Evolutionary conservation across 2,888 invertebrate genomes (phyloP).

Genomic region (Tachina lurida): DNA sequence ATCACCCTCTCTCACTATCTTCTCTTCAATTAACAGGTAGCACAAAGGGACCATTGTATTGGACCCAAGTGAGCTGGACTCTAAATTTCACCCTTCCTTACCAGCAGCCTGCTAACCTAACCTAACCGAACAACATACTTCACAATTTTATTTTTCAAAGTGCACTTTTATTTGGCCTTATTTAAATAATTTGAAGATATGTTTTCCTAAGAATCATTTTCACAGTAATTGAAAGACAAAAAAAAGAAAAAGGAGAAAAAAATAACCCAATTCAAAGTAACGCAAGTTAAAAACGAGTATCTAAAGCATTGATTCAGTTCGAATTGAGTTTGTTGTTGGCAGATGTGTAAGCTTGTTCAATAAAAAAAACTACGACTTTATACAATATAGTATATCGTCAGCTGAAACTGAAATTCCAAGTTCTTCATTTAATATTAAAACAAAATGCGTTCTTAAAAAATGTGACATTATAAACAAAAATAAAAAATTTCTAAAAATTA

Average conservation of each 20-base stretch:
- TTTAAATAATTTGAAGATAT: slow-evolving; percentile 17
- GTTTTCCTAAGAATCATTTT: slow-evolving; percentile 18
- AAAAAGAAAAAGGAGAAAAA: background rate
- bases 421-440: too few relatives aligned
- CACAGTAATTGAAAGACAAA: background rate
- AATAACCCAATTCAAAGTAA: background rate
- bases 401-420: too few relatives aligned
- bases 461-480: too few relatives aligned
- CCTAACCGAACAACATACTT: background rate
- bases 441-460: too few relatives aligned
- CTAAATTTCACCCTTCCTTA: background rate
- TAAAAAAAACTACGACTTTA: too few relatives aligned
- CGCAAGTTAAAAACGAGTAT: background rate
- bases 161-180: slow-evolving; percentile 3
- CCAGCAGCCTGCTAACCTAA: background rate
- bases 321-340: background rate
- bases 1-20: too few relatives aligned
- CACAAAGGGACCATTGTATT: too few relatives aligned
- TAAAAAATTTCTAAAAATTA: too few relatives aligned
- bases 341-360: slow-evolving; percentile 20
- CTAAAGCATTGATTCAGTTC: slow-evolving; percentile 17
- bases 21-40: too few relatives aligned
- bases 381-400: too few relatives aligned
- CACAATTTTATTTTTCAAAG: background rate
- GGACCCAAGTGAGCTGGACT: too few relatives aligned